These are phyloP conservation scores for Pemphigus obesinymphae DNA, from an alignment of 1,140 invertebrate species.

Conservation along the genomic window DNA sequence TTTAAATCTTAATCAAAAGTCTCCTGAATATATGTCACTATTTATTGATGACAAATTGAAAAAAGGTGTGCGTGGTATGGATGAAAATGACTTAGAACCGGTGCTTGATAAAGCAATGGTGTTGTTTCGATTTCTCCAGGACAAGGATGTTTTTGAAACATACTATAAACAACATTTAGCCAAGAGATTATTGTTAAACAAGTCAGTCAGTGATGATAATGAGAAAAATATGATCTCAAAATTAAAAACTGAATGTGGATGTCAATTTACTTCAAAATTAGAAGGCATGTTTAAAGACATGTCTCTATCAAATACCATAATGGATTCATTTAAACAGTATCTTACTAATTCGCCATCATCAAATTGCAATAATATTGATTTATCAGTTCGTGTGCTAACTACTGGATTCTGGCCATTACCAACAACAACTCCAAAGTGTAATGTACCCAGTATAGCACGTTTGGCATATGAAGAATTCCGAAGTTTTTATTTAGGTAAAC, in stretches of 20 bases:
- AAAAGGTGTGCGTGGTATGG: conserved; percentile 98
- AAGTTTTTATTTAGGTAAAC: conserved; percentile 95
- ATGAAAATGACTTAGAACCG: conserved; percentile 95
- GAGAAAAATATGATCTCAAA: conserved; percentile 99
- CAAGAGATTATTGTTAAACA: conserved; percentile 93
- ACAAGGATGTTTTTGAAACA: conserved; percentile 99
- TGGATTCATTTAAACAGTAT: conserved; percentile 95
- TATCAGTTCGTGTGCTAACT: conserved; percentile 95
- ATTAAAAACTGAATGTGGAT: conserved; percentile 99
- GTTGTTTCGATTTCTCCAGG: conserved; percentile 95
- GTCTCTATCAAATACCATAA: conserved; percentile 96
- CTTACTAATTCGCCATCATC: conserved; percentile 55
- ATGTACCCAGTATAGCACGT: conserved; percentile 82
- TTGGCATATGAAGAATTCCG: conserved; percentile 94
- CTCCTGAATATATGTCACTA: conserved; percentile 95
- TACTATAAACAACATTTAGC: conserved; percentile 99
- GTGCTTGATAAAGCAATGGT: conserved; percentile 99
- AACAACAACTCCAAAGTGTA: conserved; percentile 87
- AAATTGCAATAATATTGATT: conserved; percentile 82
- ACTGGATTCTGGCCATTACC: conserved; percentile 99
- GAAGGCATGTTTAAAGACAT: conserved; percentile 99
- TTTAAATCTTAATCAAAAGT: conserved; percentile 95
- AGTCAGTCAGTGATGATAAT: conserved; percentile 97
- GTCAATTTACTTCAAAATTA: conserved; percentile 98
- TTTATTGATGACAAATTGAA: conserved; percentile 99